phyloP scores from a whole-genome alignment of 2,113 vertebrate genomes.

The Electrona antarctica region DNA sequence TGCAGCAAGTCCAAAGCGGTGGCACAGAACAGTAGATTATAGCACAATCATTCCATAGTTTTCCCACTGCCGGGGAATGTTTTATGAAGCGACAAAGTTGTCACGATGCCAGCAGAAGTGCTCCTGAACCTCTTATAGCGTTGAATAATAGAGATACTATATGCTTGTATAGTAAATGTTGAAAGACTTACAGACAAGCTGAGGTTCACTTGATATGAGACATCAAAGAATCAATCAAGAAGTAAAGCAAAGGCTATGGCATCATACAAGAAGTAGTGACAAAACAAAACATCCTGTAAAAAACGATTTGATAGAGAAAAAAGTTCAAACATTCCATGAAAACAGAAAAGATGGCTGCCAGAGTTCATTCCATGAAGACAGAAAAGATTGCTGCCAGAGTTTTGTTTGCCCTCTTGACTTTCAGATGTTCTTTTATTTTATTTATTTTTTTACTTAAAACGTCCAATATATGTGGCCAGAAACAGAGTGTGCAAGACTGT shows the following conservation, averaged over 20 bases:
- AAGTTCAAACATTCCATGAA: slow-evolving; percentile 64
- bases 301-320: slow-evolving; percentile 17
- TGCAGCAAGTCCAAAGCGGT: slow-evolving; percentile 37
- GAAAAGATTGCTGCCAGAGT: neutral
- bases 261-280: neutral
- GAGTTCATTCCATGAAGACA: neutral
- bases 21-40: slow-evolving; percentile 58
- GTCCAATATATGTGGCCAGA: neutral
- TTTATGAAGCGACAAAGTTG: slow-evolving; percentile 44
- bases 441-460: too few species aligned
- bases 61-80: slow-evolving; percentile 74
- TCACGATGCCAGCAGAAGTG: slow-evolving; percentile 50
- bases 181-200: neutral
- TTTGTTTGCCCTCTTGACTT: neutral
- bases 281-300: neutral
- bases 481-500: slow-evolving; percentile 51
- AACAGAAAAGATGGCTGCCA: slow-evolving; percentile 1
- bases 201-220: neutral
- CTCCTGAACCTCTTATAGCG: slow-evolving; percentile 20
- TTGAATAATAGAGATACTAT: neutral
- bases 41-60: slow-evolving; percentile 80
- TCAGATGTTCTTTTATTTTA: neutral
- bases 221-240: neutral
- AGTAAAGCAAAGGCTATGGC: neutral
- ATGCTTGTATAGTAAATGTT: neutral